Base-by-base conservation (phyloP, 2,797 vertebrate genomes). In the Phrynocephalus forsythii region DNA sequence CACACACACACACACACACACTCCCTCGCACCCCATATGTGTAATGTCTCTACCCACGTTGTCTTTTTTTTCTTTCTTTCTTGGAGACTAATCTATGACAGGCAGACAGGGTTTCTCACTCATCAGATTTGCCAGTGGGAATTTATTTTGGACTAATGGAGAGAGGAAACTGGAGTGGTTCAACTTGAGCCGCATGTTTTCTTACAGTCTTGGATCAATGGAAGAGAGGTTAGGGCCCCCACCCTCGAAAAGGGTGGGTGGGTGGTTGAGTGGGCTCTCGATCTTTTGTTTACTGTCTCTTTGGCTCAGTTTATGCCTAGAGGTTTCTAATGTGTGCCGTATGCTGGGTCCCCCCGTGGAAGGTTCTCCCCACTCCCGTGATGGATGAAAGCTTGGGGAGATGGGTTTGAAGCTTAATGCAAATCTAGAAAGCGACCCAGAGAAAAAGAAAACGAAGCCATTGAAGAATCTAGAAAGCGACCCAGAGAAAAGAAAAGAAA, bases 101-200 rank as follows among this genome's bases (percentile, higher is more conserved):
- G 85, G 81, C 92, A 91, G 92, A 52, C 91, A 50, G 66, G 86
- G 85, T 80, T 84, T 81, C 90, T 94, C 93, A 85, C 88, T 92
- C 95, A 91, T 89, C 92, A 78, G 24, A 72, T 86, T 83, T 84
- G 0, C 86, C 84, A 38, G 79, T 80, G 91, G 79, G 92, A 92
- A 95, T 95, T 91, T 91, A 92, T 90, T 67, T 85, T 38, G 87
- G 84, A 79, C 90, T 85, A 60, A 92, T 9, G 89, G 85, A 16
- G 79, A 52, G 87, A 60, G 90, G 90, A 89, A 92, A 50, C 79
- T 0, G 68, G 90, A 93, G 87, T 1, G 44, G 87, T 86, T 91
- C 89, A 86, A 84, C 90, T 85, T 86, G 73, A 87, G 91, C 86
- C 91, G 82, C 84, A 87, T 86, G 90, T 67, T 87, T 30, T 30